Base-by-base conservation (phyloP, 2,113 vertebrate species). In the Camelus dromedarius region DNA sequence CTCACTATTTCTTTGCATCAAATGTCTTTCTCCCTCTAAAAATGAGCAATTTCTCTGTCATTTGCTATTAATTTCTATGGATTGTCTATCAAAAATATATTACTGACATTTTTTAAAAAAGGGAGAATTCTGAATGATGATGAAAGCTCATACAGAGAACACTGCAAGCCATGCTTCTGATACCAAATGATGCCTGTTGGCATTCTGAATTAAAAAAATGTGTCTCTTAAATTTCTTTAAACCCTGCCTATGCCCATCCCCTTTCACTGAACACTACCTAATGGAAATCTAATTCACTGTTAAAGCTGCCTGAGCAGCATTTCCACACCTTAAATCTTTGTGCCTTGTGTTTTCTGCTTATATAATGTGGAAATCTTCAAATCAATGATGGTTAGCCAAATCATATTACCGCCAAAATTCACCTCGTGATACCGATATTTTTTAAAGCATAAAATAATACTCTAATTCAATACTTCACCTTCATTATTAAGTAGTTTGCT, bases 11-110 rank as follows among this genome's bases (percentile, higher is more conserved):
- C 26, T 76, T 89, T 5, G 22, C 13, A 72, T 50, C 93, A 64
- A 96, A 95, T 67, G 62, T 87, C 67, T 93, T 14, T n/a, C 18
- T 12, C 8, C 64, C 24, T 80, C 32, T 94, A 93, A 89, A 92
- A 93, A 95, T 46, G 82, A 60, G 75, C 42, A 72, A 93, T 94
- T 97, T 97, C 60, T 88, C 13, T 60, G 66, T 28, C 8, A 54
- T 87, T 93, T 97, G 89, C 92, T 97, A 81, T 88, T 96, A 87
- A 56, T 52, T 90, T 96, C 7, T 66, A 88, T 64, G 70, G 98
- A 93, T 76, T 70, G 46, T 62, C 66, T 95, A 95, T 80, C 69
- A 89, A 91, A 38, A 97, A 95, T 6, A 35, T 54, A 66, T 76
- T 92, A 92, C 46, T 84, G 4, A 10, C 95, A 42, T 42, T 66